Evolutionary conservation across 2,888 invertebrate genomes (phyloP).

Genomic region (Lampropteryx suffumata): DNA sequence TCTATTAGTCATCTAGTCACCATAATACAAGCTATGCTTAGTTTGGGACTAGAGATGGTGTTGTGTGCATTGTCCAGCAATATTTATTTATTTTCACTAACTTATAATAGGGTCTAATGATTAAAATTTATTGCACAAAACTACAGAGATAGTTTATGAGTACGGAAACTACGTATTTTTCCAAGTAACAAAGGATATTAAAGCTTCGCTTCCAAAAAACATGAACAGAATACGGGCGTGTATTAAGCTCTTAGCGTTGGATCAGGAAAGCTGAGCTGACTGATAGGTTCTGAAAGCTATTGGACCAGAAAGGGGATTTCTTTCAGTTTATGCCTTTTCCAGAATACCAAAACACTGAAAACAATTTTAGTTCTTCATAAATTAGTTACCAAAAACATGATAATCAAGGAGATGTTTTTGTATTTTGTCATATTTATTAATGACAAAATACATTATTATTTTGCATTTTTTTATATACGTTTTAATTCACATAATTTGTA

Average conservation of each 20-base stretch:
- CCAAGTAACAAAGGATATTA: slow-evolving; percentile 32
- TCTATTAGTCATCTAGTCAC: no score
- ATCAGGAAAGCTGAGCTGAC: slow-evolving; percentile 46
- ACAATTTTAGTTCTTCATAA: not conserved
- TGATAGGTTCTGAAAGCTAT: slow-evolving; percentile 40
- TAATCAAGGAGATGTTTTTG: not conserved
- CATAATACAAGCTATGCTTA: no score
- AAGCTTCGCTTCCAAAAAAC: slow-evolving; percentile 26
- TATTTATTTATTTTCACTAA: no score
- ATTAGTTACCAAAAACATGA: not conserved
- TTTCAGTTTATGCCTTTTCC: slow-evolving; percentile 12
- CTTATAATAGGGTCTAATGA: no score
- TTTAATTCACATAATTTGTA: no score
- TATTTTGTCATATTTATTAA: no score
- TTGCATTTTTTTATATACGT: no score
- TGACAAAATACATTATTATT: no score
- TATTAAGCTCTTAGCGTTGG: slow-evolving; percentile 52
- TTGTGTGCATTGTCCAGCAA: no score
- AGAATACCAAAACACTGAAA: not conserved
- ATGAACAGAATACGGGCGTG: slow-evolving; percentile 41
- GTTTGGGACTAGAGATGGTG: no score
- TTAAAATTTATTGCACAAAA: no score
- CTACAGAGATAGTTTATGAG: not conserved
- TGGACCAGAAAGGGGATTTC: slow-evolving; percentile 30
- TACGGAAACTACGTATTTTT: not conserved